These are phyloP conservation scores for Drosophila serrata DNA, from an alignment of 1,140 invertebrate species.

Conservation along the genomic window DNA sequence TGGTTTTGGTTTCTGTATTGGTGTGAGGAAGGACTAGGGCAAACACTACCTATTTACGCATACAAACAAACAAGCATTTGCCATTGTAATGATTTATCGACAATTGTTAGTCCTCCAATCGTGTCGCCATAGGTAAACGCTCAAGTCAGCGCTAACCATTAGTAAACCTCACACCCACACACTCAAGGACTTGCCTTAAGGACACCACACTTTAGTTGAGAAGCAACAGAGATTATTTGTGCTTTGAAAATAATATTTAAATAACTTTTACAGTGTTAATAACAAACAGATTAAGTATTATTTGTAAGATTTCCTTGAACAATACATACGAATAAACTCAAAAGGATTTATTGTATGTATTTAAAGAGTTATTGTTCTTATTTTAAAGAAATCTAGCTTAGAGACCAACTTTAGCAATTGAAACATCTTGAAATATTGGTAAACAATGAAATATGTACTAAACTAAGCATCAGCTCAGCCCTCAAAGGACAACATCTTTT, in stretches of 20 bases:
- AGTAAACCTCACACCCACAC: constrained; percentile 29
- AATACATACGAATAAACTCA: not conserved
- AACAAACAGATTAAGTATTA: not conserved
- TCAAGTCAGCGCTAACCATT: constrained; percentile 26
- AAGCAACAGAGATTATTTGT: not conserved
- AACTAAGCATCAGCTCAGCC: not conserved
- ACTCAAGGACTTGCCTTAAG: constrained; percentile 3
- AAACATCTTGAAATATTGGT: not conserved
- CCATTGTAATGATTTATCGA: constrained; percentile 75
- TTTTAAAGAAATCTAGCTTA: too few species aligned
- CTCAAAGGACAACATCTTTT: constrained; percentile 14
- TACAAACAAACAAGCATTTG: constrained; percentile 52
- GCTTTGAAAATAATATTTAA: not conserved
- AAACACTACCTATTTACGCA: constrained; percentile 51
- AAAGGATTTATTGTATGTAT: not conserved
- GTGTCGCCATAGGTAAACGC: constrained; percentile 48
- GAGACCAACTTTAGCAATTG: not conserved
- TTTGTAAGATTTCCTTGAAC: not conserved
- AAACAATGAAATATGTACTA: not conserved
- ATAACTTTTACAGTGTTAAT: not conserved
- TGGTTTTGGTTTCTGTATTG: constrained; percentile 9
- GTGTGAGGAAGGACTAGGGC: constrained; percentile 28
- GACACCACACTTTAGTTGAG: not conserved
- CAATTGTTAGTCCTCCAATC: constrained; percentile 53
- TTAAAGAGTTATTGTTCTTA: not conserved